A percentile compares a stretch with the other conserved stretches of the same genome.
Conservation (phyloP, 2,888 invertebrate genomes). For the Oscheius sp. region DNA sequence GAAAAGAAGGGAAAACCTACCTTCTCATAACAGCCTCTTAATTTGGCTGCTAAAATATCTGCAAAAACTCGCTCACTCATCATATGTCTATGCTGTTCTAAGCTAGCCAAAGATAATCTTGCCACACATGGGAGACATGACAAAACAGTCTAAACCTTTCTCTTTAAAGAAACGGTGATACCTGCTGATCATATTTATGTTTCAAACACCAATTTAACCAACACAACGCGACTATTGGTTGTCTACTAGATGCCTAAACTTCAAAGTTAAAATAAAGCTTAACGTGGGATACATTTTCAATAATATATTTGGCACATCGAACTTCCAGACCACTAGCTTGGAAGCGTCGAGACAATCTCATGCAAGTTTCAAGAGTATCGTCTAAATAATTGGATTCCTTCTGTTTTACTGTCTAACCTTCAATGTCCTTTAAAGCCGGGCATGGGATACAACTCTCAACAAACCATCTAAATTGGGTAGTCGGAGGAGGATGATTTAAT, state of each 20-base stretch:
- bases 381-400: constrained; percentile 40
- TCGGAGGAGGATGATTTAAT: constrained; percentile 49
- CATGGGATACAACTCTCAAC: constrained; percentile 65
- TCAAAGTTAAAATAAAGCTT: neutral
- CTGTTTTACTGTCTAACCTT: constrained; percentile 39
- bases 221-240: constrained; percentile 67
- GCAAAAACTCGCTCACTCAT: constrained; percentile 62
- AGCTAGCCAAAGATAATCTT: constrained; percentile 57
- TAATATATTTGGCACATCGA: constrained; percentile 61
- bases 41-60: constrained; percentile 66
- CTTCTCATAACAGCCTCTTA: constrained; percentile 65
- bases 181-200: constrained; percentile 59
- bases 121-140: constrained; percentile 63
- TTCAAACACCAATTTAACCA: constrained; percentile 68
- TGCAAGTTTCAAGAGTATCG: constrained; percentile 68
- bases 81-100: constrained; percentile 68
- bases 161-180: constrained; percentile 8
- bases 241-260: constrained; percentile 40
- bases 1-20: constrained; percentile 36
- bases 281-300: constrained; percentile 57
- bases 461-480: constrained; percentile 65
- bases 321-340: constrained; percentile 62
- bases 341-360: constrained; percentile 67
- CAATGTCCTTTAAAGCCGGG: constrained; percentile 65
- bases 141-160: constrained; percentile 18